Conservation (phyloP, 2,113 vertebrate genomes). For the Rhinolophus ferrumequinum region DNA sequence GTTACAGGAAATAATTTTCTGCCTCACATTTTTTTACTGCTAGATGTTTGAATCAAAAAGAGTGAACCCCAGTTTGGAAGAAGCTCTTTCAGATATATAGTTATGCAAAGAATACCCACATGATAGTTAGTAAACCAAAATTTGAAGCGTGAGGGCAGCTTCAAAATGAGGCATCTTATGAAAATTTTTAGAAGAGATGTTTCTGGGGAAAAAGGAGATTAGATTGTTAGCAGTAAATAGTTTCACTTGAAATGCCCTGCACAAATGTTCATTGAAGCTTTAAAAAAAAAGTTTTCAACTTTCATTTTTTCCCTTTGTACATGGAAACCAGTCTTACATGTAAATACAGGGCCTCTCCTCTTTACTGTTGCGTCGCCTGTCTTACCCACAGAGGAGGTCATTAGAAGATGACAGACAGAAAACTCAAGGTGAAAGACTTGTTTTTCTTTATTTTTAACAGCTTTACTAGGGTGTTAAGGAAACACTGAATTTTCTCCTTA, state of each 20-base stretch:
- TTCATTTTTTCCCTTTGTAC: not conserved
- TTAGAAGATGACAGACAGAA: not conserved
- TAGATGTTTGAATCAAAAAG: not conserved
- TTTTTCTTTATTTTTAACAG: not conserved
- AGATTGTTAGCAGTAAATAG: slow-evolving; percentile 27
- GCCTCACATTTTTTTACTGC: not conserved
- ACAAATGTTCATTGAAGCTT: slow-evolving; percentile 26
- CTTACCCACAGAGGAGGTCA: not conserved
- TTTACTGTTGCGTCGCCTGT: not conserved
- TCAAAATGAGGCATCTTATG: not conserved
- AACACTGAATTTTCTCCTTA: slow-evolving; percentile 53
- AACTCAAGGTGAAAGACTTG: not conserved
- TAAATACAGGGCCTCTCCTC: not conserved
- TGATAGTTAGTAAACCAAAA: not conserved
- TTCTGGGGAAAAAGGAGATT: slow-evolving; percentile 13
- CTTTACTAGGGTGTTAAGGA: slow-evolving; percentile 27
- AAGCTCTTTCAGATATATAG: not conserved
- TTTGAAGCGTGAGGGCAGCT: not conserved
- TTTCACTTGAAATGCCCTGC: slow-evolving; percentile 37
- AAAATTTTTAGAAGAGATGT: slow-evolving; percentile 52
- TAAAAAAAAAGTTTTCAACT: not conserved
- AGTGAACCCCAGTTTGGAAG: not conserved
- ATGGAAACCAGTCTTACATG: not conserved
- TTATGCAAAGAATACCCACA: not conserved
- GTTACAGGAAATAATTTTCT: not conserved